phyloP scores from a whole-genome alignment of 1,140 invertebrate genomes.

The Epicauta chinensis region DNA sequence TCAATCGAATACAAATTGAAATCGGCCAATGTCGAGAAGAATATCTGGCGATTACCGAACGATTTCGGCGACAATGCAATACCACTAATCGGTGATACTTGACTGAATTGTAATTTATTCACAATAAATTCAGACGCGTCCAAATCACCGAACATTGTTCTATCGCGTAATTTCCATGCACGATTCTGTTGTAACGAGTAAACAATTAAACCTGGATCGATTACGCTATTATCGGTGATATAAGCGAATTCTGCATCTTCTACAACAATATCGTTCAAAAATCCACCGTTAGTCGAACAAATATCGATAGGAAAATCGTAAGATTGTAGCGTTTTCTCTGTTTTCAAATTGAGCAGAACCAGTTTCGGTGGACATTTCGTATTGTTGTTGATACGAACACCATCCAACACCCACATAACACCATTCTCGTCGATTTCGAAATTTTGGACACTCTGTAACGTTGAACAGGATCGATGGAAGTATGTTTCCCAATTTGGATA shows the following conservation, averaged over 20 bases:
- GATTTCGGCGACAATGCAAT: constrained; percentile 56
- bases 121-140: constrained; percentile 53
- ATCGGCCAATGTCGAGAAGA: constrained; percentile 58
- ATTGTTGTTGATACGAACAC: constrained; percentile 47
- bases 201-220: constrained; percentile 64
- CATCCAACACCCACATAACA: constrained; percentile 66
- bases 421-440: constrained; percentile 62
- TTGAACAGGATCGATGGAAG: constrained; percentile 51
- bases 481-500: constrained; percentile 65
- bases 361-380: constrained; percentile 56
- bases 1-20: constrained; percentile 56
- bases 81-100: constrained; percentile 54
- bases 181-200: constrained; percentile 53
- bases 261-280: constrained; percentile 61
- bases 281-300: constrained; percentile 46
- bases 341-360: constrained; percentile 60
- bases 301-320: constrained; percentile 52
- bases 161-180: constrained; percentile 61
- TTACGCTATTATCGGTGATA: constrained; percentile 58
- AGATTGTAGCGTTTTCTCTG: constrained; percentile 46
- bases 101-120: constrained; percentile 48
- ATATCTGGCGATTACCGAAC: constrained; percentile 45
- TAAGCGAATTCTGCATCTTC: constrained; percentile 63
- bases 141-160: constrained; percentile 53
- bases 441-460: constrained; percentile 63